These are phyloP conservation scores for Toxonevra muliebris DNA, from an alignment of 2,888 invertebrate species.

Conservation along the genomic window DNA sequence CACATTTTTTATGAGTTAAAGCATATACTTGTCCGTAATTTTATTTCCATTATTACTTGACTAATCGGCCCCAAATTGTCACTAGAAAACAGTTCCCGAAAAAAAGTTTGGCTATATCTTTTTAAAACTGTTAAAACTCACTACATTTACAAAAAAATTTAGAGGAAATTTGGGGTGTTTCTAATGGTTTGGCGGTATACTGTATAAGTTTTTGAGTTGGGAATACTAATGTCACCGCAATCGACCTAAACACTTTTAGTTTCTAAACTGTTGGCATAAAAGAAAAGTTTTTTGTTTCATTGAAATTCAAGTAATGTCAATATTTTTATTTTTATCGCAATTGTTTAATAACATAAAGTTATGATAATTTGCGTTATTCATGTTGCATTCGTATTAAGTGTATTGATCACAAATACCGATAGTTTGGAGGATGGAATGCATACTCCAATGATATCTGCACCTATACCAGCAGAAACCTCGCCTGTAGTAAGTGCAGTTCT, in stretches of 20 bases:
- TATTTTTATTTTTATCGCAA: constrained; percentile 25
- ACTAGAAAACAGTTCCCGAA: too few species aligned
- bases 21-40: too few species aligned
- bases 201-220: not conserved
- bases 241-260: not conserved
- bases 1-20: too few species aligned
- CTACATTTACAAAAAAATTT: too few species aligned
- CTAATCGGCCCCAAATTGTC: too few species aligned
- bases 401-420: constrained; percentile 17
- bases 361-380: constrained; percentile 28
- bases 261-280: not conserved
- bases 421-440: constrained; percentile 14
- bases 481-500: constrained; percentile 47
- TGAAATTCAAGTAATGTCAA: constrained; percentile 19
- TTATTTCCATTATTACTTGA: too few species aligned
- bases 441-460: constrained; percentile 7
- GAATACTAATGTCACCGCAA: not conserved
- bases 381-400: constrained; percentile 22
- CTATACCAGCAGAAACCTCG: constrained; percentile 18
- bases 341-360: constrained; percentile 26
- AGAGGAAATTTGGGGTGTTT: too few species aligned
- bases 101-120: too few species aligned
- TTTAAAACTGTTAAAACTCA: too few species aligned
- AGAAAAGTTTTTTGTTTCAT: constrained; percentile 15
- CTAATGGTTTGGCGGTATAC: too few species aligned